These are phyloP conservation scores for Galbula dea DNA, from an alignment of 2,113 vertebrate species.

Conservation along the genomic window DNA sequence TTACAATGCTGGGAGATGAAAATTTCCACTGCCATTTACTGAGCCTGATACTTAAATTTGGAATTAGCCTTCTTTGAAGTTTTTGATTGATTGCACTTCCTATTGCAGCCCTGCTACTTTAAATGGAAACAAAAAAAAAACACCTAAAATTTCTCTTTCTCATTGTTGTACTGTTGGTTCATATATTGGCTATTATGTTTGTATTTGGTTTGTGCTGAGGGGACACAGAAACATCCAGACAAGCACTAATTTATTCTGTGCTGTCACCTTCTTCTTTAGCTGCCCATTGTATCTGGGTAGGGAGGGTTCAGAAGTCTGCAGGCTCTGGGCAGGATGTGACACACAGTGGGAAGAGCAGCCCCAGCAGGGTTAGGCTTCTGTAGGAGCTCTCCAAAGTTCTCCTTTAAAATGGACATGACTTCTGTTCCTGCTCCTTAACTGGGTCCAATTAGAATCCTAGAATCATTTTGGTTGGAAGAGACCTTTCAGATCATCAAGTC, in stretches of 20 bases:
- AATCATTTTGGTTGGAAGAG: no score
- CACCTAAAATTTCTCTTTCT: not conserved
- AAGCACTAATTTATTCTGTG: not conserved
- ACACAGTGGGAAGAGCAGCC: rapidly evolving
- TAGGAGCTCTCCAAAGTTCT: not conserved
- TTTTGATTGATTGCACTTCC: not conserved
- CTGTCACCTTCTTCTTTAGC: not conserved
- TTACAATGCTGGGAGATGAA: not conserved
- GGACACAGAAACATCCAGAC: not conserved
- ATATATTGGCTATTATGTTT: not conserved
- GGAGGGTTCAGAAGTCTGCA: not conserved
- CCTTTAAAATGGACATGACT: not conserved
- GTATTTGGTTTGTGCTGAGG: not conserved
- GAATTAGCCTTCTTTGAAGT: not conserved
- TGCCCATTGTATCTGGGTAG: not conserved
- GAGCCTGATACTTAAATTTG: not conserved
- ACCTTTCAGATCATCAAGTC: no score
- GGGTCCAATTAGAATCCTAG: not conserved
- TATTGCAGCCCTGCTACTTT: not conserved
- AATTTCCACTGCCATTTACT: not conserved
- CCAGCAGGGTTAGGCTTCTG: not conserved
- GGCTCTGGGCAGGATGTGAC: not conserved
- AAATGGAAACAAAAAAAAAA: not conserved
- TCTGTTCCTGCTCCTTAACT: not conserved
- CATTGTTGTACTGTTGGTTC: not conserved